phyloP scores from a whole-genome alignment of 1,140 invertebrate species.

The Leguminivora glycinivorella region DNA sequence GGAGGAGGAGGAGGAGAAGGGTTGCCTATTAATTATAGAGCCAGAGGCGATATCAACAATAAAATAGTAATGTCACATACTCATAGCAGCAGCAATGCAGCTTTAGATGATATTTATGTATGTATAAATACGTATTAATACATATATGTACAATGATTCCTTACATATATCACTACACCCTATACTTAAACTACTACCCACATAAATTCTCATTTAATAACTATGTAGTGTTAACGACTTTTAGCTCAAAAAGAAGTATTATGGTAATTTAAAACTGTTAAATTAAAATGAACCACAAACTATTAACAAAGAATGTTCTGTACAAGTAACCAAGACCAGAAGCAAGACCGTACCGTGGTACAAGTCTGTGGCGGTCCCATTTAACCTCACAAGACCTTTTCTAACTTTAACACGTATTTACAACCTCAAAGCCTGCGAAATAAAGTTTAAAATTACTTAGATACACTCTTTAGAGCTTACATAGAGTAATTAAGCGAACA shows the following conservation, averaged over 20 bases:
- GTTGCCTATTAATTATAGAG: no score
- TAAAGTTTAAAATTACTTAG: not conserved
- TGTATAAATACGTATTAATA: no score
- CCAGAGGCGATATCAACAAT: no score
- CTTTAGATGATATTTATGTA: no score
- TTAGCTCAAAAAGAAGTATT: not conserved
- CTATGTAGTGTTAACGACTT: not conserved
- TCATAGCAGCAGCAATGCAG: no score
- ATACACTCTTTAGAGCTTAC: not conserved
- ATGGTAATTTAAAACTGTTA: slow-evolving; percentile 2
- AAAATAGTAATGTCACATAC: no score
- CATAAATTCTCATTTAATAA: not conserved
- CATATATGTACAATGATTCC: no score
- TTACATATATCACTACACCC: no score
- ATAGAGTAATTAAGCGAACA: slow-evolving; percentile 21
- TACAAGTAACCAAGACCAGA: slow-evolving; percentile 15
- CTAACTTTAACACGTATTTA: not conserved
- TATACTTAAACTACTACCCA: no score
- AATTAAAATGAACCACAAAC: not conserved
- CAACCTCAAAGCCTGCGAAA: not conserved
- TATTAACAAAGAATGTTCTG: not conserved
- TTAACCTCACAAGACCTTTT: slow-evolving; percentile 10
- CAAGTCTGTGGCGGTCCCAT: not conserved
- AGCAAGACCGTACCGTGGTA: not conserved
- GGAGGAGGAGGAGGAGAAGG: no score